Evolutionary conservation across 1,140 invertebrate genomes (phyloP).

Genomic region (Cydia pomonella): DNA sequence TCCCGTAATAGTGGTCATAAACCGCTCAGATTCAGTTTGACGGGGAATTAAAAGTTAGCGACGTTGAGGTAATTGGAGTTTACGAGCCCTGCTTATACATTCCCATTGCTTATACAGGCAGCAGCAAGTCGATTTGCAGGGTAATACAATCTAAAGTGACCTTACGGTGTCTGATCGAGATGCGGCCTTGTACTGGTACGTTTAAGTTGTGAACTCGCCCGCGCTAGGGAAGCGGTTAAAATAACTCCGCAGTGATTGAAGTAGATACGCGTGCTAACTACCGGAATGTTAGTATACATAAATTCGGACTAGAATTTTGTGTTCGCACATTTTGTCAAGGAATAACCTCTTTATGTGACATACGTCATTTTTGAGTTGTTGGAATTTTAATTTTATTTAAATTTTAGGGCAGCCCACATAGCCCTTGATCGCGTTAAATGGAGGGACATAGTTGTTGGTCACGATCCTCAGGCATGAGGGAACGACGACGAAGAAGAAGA

Average conservation of each 20-base stretch:
- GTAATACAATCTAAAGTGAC: no score
- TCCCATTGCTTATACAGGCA: background rate
- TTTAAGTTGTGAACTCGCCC: background rate
- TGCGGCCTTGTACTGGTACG: no score
- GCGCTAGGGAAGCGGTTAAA: background rate
- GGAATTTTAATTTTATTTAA: no score
- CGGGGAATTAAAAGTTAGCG: slow-evolving; percentile 30
- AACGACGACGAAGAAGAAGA: no score
- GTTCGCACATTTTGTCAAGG: background rate
- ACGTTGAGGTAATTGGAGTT: slow-evolving; percentile 30
- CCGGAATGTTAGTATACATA: background rate
- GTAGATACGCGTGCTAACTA: background rate
- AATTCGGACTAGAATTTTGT: background rate
- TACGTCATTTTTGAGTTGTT: no score
- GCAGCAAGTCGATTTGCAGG: no score
- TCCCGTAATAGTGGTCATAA: slow-evolving; percentile 26
- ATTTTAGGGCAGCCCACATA: no score
- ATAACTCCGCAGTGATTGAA: background rate
- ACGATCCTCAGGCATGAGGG: no score
- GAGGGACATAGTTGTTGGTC: no score
- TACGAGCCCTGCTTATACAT: slow-evolving; percentile 12
- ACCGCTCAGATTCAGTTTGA: slow-evolving; percentile 30
- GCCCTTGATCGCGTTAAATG: no score
- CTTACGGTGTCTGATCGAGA: no score
- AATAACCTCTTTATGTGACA: no score